These are phyloP conservation scores for Tragopan temminckii DNA, from an alignment of 2,797 vertebrate species.

Conservation along the genomic window DNA sequence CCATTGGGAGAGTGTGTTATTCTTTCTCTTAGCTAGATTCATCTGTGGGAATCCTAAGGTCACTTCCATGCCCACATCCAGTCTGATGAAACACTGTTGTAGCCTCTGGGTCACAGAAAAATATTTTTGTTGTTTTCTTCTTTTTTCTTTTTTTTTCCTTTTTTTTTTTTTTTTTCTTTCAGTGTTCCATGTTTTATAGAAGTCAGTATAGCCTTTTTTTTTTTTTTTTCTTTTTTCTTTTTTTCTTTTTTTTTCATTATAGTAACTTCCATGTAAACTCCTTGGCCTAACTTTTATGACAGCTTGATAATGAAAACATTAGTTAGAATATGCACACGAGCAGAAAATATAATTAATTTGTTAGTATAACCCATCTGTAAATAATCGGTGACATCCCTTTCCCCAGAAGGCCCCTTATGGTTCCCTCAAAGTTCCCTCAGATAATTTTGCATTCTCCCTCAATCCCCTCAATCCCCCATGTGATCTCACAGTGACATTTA, in stretches of 20 bases:
- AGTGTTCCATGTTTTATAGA: rapidly evolving
- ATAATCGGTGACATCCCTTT: background rate
- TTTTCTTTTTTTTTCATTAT: background rate
- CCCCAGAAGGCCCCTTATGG: background rate
- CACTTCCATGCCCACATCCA: background rate
- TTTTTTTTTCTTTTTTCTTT: background rate
- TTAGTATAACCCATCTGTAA: background rate
- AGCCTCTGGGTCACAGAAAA: background rate
- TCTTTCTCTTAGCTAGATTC: background rate
- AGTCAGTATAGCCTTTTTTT: background rate
- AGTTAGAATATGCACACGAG: background rate
- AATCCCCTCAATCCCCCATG: background rate
- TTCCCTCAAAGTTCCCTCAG: background rate
- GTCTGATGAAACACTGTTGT: background rate
- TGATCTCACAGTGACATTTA: background rate
- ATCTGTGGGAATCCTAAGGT: background rate
- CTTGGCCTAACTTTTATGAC: background rate
- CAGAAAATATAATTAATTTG: background rate
- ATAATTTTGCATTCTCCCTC: rapidly evolving
- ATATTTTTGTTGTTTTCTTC: background rate
- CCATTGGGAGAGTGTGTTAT: background rate
- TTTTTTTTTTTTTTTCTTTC: background rate
- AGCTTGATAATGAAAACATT: background rate
- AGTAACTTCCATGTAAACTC: background rate
- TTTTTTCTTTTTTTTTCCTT: background rate